Evolutionary conservation across 2,113 vertebrate genomes (phyloP), one percentile per base, ranked within the genome.

Genomic region (Peromyscus polionotus): DNA sequence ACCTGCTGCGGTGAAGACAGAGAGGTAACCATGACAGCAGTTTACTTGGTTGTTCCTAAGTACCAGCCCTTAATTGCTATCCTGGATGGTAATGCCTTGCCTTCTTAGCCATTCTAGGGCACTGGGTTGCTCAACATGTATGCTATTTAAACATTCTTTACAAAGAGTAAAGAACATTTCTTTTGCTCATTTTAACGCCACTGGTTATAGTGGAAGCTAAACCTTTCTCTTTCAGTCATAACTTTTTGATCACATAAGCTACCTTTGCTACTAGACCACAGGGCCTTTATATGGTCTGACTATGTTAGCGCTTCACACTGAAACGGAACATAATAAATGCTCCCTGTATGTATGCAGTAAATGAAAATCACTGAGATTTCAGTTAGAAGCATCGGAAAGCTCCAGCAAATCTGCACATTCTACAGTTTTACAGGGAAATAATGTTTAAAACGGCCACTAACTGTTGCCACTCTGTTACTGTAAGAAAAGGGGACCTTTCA

Each of bases 151-250:
- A 81, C 45, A 9, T 57, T 77, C 63, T 95, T 95, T 72, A 95
- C 33, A 88, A 85, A 51, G 51, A 51, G 51, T 51, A 51, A 51
- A 79, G 24, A 63, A 79, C 24, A 63, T 10, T 87, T 79, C 13
- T 91, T 90, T 79, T 73, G 73, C 59, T n/a, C 86, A 77, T 51
- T 94, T 90, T 96, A 97, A 91, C 6, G 13, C 67, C 75, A 87
- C 28, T 79, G 45, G 54, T 70, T 77, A 86, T 67, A 85, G 11
- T 1, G 61, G 28, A 65, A 70, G 31, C 39, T 90, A 92, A 90
- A 31, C 80, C 59, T 22, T 81, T 57, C 33, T 95, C 72, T 79
- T 61, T 39, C 75, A 19, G 36, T 59, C n/a, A 65, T 19, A 63
- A 57, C 14, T 89, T 33, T 24, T 57, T 94, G 72, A 89, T 90